Evolutionary conservation across 2,797 vertebrate genomes (phyloP), one percentile per base, ranked within the genome.

Genomic region (Alectoris magna): DNA sequence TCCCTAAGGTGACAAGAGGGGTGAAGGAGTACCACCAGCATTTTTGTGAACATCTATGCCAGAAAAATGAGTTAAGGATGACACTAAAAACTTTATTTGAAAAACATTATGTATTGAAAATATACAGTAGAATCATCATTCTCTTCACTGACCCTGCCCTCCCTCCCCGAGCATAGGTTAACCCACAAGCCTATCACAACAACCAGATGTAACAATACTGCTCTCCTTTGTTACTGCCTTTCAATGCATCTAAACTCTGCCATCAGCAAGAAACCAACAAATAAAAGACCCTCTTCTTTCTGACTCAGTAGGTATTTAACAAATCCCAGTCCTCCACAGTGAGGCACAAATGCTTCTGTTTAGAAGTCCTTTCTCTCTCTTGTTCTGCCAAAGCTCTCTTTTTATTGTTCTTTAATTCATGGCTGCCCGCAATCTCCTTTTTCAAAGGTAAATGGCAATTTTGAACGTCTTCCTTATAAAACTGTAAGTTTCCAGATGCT

Each of bases 301-400:
- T 94, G 55, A 93, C 93, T 99, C 97, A 99, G 91, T 99, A 99
- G 93, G 97, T 98, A 96, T 99, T 98, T 94, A 99, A 95, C 95
- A 99, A 96, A 92, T 99, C 98, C 93, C 98, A 97, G 96, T 99
- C 99, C 87, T 98, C 98, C 64, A 97, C 91, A 41, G 98, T 97
- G 39, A 99, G 96, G 93, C 97, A 96, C 29, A 98, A 90, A 23
- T 97, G 97, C 38, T 96, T 97, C 76, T 98, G 97, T 93, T 99
- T 99, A 43, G 97, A 90, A 22, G 97, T 94, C 68, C 76, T 83
- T 73, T 97, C 98, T 60, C 84, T 93, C 21, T 87, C 94, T 67
- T 96, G 95, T 38, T 98, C 96, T 76, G 94, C 91, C 49, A 96
- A 96, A 80, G 86, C 95, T 92, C 98, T 98, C 96, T 99, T 99